Percentiles rank a stretch among this genome's conserved stretches.
These are phyloP conservation scores for Stichodactyla mertensii DNA, from an alignment of 64 coral and sea anemone genomes.

Conservation along the genomic window DNA sequence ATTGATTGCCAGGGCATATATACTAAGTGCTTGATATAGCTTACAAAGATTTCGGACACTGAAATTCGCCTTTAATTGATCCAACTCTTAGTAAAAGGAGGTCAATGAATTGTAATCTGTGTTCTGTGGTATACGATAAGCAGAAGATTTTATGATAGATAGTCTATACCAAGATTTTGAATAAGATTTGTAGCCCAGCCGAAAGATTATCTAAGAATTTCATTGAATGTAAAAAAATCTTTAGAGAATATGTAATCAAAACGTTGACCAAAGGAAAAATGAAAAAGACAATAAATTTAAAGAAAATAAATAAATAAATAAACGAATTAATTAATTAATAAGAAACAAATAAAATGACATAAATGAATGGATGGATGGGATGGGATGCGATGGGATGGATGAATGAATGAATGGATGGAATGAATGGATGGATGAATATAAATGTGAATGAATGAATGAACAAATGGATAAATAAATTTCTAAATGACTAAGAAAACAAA, in stretches of 20 bases:
- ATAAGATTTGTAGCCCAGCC: not conserved
- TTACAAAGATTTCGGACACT: not conserved
- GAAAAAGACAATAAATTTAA: too few species aligned
- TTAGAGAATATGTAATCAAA: not conserved
- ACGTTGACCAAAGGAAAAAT: not conserved
- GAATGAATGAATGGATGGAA: too few species aligned
- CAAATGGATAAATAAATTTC: too few species aligned
- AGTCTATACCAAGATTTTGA: not conserved
- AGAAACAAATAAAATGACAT: too few species aligned
- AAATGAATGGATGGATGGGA: too few species aligned
- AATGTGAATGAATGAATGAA: too few species aligned
- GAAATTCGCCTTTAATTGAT: conserved; percentile 12
- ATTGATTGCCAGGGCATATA: not conserved
- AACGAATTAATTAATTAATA: too few species aligned
- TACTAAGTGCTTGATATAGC: not conserved
- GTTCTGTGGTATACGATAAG: not conserved
- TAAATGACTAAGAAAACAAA: too few species aligned
- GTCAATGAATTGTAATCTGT: not conserved
- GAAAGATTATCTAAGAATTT: not conserved
- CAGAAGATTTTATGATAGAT: not conserved
- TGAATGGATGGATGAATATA: too few species aligned
- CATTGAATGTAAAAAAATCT: not conserved
- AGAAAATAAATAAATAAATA: too few species aligned
- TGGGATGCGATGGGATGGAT: too few species aligned
- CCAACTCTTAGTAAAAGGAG: not conserved